Conservation (phyloP, 2,888 invertebrate genomes). For the Eupithecia subumbrata region DNA sequence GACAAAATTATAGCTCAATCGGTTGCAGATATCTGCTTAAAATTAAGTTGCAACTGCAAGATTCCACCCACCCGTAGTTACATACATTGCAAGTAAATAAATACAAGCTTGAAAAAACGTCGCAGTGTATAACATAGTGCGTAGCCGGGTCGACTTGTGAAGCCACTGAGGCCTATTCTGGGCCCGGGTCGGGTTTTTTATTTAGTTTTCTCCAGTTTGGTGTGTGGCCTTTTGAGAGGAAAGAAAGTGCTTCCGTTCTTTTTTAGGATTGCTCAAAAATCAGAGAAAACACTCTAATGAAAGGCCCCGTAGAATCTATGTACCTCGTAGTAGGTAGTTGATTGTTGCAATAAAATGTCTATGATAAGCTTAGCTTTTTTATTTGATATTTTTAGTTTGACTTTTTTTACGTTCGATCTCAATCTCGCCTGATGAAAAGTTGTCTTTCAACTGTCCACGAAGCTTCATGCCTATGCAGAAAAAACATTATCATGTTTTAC, state of each 20-base stretch:
- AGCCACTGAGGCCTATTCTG: constrained; percentile 21
- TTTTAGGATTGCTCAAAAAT: background rate
- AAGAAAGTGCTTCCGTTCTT: constrained; percentile 19
- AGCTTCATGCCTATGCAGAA: background rate
- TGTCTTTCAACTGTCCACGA: background rate
- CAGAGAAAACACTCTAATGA: background rate
- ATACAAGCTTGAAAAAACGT: too few relatives aligned
- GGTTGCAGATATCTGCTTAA: too few relatives aligned
- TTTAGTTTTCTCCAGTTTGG: constrained; percentile 31
- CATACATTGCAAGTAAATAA: too few relatives aligned
- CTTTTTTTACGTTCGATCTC: background rate
- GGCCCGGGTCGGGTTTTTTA: constrained; percentile 29
- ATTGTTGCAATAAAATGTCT: background rate
- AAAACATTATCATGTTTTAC: background rate
- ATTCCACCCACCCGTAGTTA: too few relatives aligned
- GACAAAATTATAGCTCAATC: too few relatives aligned
- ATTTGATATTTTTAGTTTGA: background rate
- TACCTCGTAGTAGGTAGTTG: background rate
- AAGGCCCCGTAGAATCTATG: background rate
- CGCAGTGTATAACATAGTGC: background rate
- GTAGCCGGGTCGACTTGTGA: constrained; percentile 42
- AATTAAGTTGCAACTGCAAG: too few relatives aligned
- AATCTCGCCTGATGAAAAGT: background rate
- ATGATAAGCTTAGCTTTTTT: background rate
- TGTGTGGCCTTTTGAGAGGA: constrained; percentile 22